Evolutionary conservation across 2,113 vertebrate genomes (phyloP).

Genomic region (Indri indri): DNA sequence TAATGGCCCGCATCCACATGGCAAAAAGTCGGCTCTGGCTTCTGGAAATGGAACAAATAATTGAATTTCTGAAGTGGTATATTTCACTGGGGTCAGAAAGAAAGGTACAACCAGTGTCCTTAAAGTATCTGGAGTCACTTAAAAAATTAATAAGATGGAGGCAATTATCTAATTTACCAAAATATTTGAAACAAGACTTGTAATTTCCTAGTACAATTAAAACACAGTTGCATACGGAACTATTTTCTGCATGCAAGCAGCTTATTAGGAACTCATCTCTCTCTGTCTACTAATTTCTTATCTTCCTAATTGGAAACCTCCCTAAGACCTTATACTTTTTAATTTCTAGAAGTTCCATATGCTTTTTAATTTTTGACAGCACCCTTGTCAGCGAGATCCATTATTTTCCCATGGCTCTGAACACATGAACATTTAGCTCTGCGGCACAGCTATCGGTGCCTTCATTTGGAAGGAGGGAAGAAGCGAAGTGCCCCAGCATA

Average conservation of each 20-base stretch:
- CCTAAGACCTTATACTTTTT: background rate
- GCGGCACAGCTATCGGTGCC: background rate
- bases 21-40: slow-evolving; percentile 33
- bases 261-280: background rate
- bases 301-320: background rate
- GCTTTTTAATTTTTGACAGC: background rate
- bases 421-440: background rate
- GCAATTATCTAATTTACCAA: slow-evolving; percentile 41
- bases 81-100: background rate
- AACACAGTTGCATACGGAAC: background rate
- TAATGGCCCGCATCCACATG: background rate
- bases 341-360: background rate
- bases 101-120: background rate
- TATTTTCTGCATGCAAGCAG: background rate
- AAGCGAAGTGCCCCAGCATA: background rate
- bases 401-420: background rate
- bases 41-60: slow-evolving; percentile 40
- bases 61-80: slow-evolving; percentile 51
- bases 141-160: slow-evolving; percentile 23
- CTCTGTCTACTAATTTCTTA: background rate
- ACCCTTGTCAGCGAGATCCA: background rate
- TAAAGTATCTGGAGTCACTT: background rate
- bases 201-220: background rate
- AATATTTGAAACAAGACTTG: background rate
- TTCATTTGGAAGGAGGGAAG: background rate